These are phyloP conservation scores for Sebastolobus alascanus DNA, from an alignment of 2,797 vertebrate genomes.

Conservation along the genomic window DNA sequence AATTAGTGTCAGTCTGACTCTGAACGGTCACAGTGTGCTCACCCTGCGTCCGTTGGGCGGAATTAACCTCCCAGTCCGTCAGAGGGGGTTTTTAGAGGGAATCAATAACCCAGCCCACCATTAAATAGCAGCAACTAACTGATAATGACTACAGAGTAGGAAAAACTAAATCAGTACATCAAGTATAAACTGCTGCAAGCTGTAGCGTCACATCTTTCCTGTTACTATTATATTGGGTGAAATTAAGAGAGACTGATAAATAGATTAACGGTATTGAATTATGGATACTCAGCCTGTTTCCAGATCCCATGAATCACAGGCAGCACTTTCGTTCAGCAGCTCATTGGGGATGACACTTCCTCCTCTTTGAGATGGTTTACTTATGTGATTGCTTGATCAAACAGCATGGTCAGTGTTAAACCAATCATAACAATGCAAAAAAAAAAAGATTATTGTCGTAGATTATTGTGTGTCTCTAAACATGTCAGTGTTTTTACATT, in stretches of 20 bases:
- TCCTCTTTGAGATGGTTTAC: conserved; percentile 1
- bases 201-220: not conserved
- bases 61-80: conserved; percentile 61
- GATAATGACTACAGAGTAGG: conserved; percentile 35
- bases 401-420: not conserved
- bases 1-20: conserved; percentile 69
- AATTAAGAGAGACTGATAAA: not conserved
- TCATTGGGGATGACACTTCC: not conserved
- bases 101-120: conserved; percentile 54
- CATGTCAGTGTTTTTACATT: not conserved
- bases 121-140: conserved; percentile 33
- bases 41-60: conserved; percentile 30
- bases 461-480: not conserved
- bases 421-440: not conserved
- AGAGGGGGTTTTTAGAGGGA: conserved; percentile 44
- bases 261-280: not conserved
- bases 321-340: not conserved
- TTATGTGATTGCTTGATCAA: not conserved
- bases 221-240: not conserved
- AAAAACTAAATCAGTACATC: conserved; percentile 5
- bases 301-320: not conserved
- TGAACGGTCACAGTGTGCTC: conserved; percentile 64
- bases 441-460: not conserved
- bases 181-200: not conserved
- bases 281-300: not conserved